Evolutionary conservation across 1,140 invertebrate genomes (phyloP), one percentile per base, ranked within the genome.

Genomic region (Aphaenogaster rudis): DNA sequence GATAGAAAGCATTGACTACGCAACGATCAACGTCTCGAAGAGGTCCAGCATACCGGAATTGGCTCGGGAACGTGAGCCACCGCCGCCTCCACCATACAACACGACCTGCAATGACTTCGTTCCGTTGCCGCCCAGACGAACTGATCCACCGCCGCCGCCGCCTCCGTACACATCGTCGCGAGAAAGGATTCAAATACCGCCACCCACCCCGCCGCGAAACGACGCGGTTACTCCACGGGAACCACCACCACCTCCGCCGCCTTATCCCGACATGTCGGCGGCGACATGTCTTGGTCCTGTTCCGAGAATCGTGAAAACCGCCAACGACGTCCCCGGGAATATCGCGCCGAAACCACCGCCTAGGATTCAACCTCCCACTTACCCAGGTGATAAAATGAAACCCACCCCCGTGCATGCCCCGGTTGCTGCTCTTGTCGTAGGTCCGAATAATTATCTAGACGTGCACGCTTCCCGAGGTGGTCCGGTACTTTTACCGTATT

Each of bases 381-480:
- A 96, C 86, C 95, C 96, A 13, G 94, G 95, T 76, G 93, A 96
- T 87, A 95, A 96, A 92, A 96, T 96, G 96, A 95, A 97, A 92
- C 93, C 96, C 52, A 94, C 96, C 52, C 91, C 96, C 50, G 95
- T 94, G 71, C 95, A 95, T 45, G 93, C 96, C 21, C 93, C 94
- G 57, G 93, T 95, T 33, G 94, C 95, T 3, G 92, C 95, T 28
- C 94, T 96, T 0, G 96, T 97, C 1, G 96, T 97, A 0, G 96
- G 96, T 0, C 96, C 96, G 33, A 97, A 97, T 90, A 97, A 97
- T 93, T 97, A 97, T 86, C 91, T 97, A 77, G 97, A 97, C 90
- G 96, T 97, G 5, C 96, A 96, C 79, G 96, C 97, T 5, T 95
- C 94, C 0, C 96, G 96, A 59, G 95, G 97, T 85, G 96, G 96